Evolutionary conservation across 2,797 vertebrate genomes (phyloP), one percentile per base, ranked within the genome.

Genomic region (Poecilia gillii): DNA sequence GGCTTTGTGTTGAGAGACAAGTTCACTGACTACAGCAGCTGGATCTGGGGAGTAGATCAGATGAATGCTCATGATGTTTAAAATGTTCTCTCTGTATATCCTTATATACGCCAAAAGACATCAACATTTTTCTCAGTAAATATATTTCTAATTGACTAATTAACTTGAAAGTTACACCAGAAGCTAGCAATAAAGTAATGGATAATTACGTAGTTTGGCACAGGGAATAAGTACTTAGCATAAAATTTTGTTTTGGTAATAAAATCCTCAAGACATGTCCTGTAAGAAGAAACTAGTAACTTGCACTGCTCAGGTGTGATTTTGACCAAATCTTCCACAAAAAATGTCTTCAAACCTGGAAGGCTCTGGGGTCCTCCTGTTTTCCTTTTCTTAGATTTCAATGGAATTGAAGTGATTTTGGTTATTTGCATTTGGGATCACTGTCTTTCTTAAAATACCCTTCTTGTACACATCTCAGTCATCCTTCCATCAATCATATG

Each of bases 1-100:
- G 72, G 84, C 90, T 94, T 91, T 93, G 88, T 88, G 85, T 88
- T 75, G 76, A 84, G 79, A 88, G 85, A 86, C 84, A 77, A 76
- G 88, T 64, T 81, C 57, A 90, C 87, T 88, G 81, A 84, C 74
- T 78, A 62, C 76, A 87, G 89, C 89, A 85, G 79, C 88, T 90
- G 80, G 76, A 89, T 90, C 83, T 86, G 59, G 33, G 80, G 75
- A 91, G 88, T 85, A 80, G 89, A 87, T 83, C 77, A 75, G 45
- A 85, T 79, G 73, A 89, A 83, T 81, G 79, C 76, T 82, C 75
- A 45, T 11, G 43, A 62, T 84, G 80, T 79, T 76, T 28, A 16
- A 78, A 81, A 76, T 74, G 85, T 86, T 81, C 84, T n/a, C 36
- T 76, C 74, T 83, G 80, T 66, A 82, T 41, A 68, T 70, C n/a